Evolutionary conservation across 2,113 vertebrate genomes (phyloP).

Genomic region (Albula glossodonta): DNA sequence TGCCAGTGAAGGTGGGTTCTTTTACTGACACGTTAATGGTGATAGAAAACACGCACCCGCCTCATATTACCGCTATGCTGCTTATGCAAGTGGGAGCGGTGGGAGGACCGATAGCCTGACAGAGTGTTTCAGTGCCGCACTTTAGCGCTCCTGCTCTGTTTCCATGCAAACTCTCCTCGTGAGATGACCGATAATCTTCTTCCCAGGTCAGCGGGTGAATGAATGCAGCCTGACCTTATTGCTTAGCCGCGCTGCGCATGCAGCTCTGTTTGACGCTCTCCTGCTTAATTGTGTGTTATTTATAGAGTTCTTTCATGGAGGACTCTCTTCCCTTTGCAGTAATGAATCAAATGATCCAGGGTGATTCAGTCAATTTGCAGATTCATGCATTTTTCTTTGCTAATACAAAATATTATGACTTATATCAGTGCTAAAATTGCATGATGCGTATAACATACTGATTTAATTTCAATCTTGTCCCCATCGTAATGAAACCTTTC

Average conservation of each 20-base stretch:
- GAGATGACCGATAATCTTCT: neutral
- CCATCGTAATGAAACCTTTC: too few species aligned
- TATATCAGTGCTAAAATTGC: too few species aligned
- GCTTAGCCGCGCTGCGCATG: neutral
- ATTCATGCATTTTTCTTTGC: too few species aligned
- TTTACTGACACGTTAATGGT: neutral
- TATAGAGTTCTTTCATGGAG: too few species aligned
- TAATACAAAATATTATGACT: too few species aligned
- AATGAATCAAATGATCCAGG: too few species aligned
- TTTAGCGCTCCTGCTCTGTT: neutral
- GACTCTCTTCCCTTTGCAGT: too few species aligned
- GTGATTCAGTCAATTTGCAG: too few species aligned
- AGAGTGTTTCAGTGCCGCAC: neutral
- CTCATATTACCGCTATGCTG: neutral
- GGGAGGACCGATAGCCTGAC: neutral
- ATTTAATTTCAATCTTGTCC: too few species aligned
- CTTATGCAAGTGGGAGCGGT: neutral
- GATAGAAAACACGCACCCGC: too few species aligned
- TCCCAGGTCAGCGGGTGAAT: neutral
- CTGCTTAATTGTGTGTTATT: neutral
- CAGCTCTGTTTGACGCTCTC: neutral
- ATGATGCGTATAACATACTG: too few species aligned
- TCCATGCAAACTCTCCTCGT: neutral
- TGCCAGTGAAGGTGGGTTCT: neutral
- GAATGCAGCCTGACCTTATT: neutral